phyloP scores from a whole-genome alignment of 2,888 invertebrate genomes.

The Plutella xylostella region DNA sequence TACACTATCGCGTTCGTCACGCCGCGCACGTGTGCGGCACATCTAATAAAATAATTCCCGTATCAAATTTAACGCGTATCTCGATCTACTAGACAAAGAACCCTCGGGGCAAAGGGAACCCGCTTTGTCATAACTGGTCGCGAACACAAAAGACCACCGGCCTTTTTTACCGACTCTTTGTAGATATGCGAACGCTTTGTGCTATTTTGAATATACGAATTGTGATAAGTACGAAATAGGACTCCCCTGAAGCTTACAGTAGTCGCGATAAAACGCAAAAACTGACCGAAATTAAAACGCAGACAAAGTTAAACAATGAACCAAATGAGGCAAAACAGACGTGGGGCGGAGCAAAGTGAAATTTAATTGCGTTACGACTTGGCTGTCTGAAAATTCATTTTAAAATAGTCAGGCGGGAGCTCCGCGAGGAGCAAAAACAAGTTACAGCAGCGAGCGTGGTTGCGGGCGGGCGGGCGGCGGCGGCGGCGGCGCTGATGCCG shows the following conservation, averaged over 20 bases:
- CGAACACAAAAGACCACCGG: slow-evolving; percentile 50
- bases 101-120: slow-evolving; percentile 46
- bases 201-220: slow-evolving; percentile 4
- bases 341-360: slow-evolving; percentile 2
- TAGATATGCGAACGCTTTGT: slow-evolving; percentile 25
- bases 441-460: slow-evolving; percentile 34
- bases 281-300: neutral
- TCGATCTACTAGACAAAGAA: slow-evolving; percentile 64
- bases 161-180: slow-evolving; percentile 40
- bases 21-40: slow-evolving; percentile 63
- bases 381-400: slow-evolving; percentile 10
- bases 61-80: slow-evolving; percentile 68
- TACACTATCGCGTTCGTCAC: slow-evolving; percentile 67
- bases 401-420: slow-evolving; percentile 11
- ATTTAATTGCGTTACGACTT: slow-evolving; percentile 6
- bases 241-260: neutral
- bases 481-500: slow-evolving; percentile 40
- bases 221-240: neutral
- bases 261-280: neutral
- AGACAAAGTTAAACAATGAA: neutral
- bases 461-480: slow-evolving; percentile 44
- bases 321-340: slow-evolving; percentile 3
- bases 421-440: slow-evolving; percentile 33
- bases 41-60: slow-evolving; percentile 69
- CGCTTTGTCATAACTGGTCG: slow-evolving; percentile 65